Evolutionary conservation across 1,140 invertebrate species (phyloP), one percentile per base, ranked within the genome.

Genomic region (Bactericera cockerelli): DNA sequence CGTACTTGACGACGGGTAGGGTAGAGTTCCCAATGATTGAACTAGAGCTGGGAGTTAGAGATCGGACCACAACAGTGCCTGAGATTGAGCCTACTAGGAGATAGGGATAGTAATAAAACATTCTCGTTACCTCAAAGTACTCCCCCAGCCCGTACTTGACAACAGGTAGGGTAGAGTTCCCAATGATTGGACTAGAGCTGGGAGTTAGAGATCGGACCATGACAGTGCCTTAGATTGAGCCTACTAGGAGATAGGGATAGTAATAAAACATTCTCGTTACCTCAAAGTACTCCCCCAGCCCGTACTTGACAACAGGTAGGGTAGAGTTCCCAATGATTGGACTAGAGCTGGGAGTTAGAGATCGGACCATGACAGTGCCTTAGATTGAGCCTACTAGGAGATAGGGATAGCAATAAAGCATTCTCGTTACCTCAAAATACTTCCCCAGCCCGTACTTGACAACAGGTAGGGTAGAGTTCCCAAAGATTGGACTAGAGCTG

Each of bases 191-290:
- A 49, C 4, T 49, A n/a, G 4, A 4, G 22, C 22, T 16, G 19
- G 2, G 78, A 92, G 53, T 84, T 10, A 92, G 91, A 70, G 94
- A 87, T 53, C 92, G 77, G 0, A 86, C 58, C 0, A 87, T 82
- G 0, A 82, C 84, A 0, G 78, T 84, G 0, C 88, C 90, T n/a
- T 88, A 81, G 57, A 92, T 84, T 1, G 93, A 63, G 0, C 89
- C 86, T 67, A 93, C 89, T 1, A 83, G 61, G 0, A 81, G 79
- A 68, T 93, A 93, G 31, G 87, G n/a, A n/a, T n/a, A n/a, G n/a
- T n/a, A n/a, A n/a, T n/a, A n/a, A n/a, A n/a, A n/a, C n/a, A n/a
- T n/a, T n/a, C n/a, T n/a, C n/a, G n/a, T 49, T 49, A 49, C 42
- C 22, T 49, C 42, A 49, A 49, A 49, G 22, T 49, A 49, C n/a